phyloP scores from a whole-genome alignment of 2,113 vertebrate species.

The Tetrax tetrax region DNA sequence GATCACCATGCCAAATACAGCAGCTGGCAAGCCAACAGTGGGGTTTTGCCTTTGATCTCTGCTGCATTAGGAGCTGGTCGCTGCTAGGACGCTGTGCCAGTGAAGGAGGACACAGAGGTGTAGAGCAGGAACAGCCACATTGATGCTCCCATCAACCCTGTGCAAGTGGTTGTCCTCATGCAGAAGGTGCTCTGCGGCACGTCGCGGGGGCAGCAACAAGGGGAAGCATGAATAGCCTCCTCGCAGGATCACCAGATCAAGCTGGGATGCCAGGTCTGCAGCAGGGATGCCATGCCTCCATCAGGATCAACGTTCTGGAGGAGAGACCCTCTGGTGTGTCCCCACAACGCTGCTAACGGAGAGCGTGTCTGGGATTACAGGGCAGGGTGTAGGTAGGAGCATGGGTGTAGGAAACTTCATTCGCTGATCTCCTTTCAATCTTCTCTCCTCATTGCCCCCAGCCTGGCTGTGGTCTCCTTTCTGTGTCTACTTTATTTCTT shows the following conservation, averaged over 20 bases:
- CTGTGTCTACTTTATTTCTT: neutral
- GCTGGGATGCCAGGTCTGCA: neutral
- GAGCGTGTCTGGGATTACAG: neutral
- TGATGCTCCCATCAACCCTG: neutral
- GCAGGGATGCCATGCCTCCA: neutral
- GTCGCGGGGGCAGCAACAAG: neutral
- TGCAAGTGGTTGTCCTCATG: neutral
- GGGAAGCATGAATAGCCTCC: neutral
- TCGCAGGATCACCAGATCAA: neutral
- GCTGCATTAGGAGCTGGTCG: neutral
- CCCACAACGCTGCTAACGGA: neutral
- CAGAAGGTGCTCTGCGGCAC: neutral
- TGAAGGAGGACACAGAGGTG: neutral
- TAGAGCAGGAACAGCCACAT: neutral
- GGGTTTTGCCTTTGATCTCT: neutral
- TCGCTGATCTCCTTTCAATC: fast-evolving
- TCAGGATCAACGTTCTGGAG: fast-evolving
- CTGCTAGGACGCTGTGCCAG: neutral
- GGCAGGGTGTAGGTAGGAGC: neutral
- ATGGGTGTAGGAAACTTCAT: neutral
- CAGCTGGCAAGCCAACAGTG: neutral
- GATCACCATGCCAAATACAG: neutral
- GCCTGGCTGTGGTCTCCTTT: neutral
- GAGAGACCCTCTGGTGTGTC: neutral
- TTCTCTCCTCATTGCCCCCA: neutral